Evolutionary conservation across 2,797 vertebrate genomes (phyloP).

Genomic region (Agapornis canus): DNA sequence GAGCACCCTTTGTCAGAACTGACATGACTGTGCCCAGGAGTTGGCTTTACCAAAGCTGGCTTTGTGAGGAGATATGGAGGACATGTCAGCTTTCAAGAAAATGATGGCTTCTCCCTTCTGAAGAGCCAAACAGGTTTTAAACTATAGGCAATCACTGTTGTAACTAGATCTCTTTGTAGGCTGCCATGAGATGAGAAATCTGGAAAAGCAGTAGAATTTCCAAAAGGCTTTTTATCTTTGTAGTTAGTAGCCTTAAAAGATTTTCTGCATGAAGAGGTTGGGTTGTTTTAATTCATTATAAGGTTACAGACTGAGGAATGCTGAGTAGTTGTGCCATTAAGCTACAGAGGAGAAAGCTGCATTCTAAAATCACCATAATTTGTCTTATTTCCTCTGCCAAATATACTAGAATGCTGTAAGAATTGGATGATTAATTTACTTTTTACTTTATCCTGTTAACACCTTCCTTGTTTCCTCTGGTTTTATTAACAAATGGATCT

Average conservation of each 20-base stretch:
- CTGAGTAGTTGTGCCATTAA: neutral
- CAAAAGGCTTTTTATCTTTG: neutral
- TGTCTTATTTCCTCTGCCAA: neutral
- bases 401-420: neutral
- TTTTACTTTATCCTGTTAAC: neutral
- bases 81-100: neutral
- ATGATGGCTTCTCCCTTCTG: neutral
- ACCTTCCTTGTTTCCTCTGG: neutral
- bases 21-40: fast-evolving
- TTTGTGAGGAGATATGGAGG: neutral
- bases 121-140: neutral
- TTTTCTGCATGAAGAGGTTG: neutral
- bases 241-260: neutral
- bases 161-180: neutral
- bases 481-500: neutral
- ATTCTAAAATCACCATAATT: neutral
- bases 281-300: neutral
- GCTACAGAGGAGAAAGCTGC: neutral
- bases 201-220: neutral
- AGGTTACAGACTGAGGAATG: neutral
- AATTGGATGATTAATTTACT: neutral
- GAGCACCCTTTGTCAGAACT: neutral
- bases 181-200: neutral
- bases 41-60: neutral
- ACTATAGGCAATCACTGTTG: fast-evolving